Percentiles rank a stretch among this genome's conserved stretches.
These are phyloP conservation scores for Semaprochilodus insignis DNA, from an alignment of 2,797 vertebrate species.

Conservation along the genomic window DNA sequence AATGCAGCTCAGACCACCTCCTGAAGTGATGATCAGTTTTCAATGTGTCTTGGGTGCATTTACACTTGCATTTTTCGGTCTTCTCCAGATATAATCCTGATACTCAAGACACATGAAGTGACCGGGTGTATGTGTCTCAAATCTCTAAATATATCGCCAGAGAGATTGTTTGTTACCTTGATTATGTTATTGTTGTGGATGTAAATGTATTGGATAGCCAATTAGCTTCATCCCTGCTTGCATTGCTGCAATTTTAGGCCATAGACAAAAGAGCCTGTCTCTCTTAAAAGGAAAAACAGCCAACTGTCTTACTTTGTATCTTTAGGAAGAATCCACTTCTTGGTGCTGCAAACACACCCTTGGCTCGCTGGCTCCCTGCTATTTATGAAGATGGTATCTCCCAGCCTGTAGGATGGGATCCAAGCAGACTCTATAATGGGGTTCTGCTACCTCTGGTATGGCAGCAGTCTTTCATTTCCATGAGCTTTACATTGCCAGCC, in stretches of 20 bases:
- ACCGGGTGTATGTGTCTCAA: too few species aligned
- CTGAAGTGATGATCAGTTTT: too few species aligned
- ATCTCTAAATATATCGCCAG: too few species aligned
- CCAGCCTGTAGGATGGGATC: conserved; percentile 79
- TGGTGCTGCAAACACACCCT: conserved; percentile 83
- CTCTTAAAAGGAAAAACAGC: neutral
- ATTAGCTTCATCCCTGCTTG: neutral
- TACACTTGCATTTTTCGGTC: too few species aligned
- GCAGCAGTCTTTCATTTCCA: neutral
- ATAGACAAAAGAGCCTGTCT: too few species aligned
- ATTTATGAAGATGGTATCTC: conserved; percentile 84
- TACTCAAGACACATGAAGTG: too few species aligned
- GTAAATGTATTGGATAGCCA: too few species aligned
- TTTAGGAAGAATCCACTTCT: conserved; percentile 76
- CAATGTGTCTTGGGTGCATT: too few species aligned
- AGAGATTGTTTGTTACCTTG: too few species aligned
- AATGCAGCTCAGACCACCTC: too few species aligned
- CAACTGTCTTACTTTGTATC: neutral
- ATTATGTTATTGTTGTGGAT: too few species aligned
- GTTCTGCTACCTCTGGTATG: conserved; percentile 85
- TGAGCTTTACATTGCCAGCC: conserved; percentile 25
- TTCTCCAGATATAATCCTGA: too few species aligned
- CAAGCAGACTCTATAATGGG: conserved; percentile 72
- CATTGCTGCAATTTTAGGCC: neutral
- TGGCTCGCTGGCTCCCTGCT: conserved; percentile 82